Evolutionary conservation across 2,113 vertebrate species (phyloP).

Genomic region (Lophura nycthemera): DNA sequence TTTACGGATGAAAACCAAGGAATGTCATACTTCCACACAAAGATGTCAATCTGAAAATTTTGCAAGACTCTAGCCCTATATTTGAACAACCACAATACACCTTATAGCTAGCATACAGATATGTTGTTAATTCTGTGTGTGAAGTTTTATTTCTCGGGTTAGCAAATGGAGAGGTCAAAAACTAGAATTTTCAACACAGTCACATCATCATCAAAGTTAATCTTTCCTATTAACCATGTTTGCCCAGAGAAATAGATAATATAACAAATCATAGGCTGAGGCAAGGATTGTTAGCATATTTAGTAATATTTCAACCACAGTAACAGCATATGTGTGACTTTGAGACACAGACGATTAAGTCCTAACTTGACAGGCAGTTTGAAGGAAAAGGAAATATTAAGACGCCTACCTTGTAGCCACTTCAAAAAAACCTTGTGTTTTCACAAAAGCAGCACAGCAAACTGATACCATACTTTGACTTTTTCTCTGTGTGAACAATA

Average conservation of each 20-base stretch:
- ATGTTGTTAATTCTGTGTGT: not conserved
- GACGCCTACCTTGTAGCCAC: rapidly evolving
- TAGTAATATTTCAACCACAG: not conserved
- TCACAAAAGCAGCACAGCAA: not conserved
- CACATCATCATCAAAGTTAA: not conserved
- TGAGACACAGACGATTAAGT: not conserved
- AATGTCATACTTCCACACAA: not conserved
- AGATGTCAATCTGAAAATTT: constrained; percentile 13
- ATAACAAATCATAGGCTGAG: not conserved
- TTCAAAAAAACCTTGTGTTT: not conserved
- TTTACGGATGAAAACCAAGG: constrained; percentile 10
- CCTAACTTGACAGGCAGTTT: not conserved
- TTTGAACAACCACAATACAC: not conserved
- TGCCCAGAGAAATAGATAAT: not conserved
- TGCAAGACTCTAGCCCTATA: not conserved
- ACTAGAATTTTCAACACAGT: not conserved
- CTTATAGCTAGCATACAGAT: not conserved
- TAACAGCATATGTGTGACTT: not conserved
- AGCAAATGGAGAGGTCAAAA: not conserved
- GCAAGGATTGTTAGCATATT: not conserved
- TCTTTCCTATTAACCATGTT: not conserved
- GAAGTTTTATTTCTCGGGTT: not conserved
- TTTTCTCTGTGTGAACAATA: not conserved
- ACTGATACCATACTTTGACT: not conserved
- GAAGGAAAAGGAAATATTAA: not conserved